Evolutionary conservation across 2,888 invertebrate species (phyloP).

Genomic region (Adineta ricciae): DNA sequence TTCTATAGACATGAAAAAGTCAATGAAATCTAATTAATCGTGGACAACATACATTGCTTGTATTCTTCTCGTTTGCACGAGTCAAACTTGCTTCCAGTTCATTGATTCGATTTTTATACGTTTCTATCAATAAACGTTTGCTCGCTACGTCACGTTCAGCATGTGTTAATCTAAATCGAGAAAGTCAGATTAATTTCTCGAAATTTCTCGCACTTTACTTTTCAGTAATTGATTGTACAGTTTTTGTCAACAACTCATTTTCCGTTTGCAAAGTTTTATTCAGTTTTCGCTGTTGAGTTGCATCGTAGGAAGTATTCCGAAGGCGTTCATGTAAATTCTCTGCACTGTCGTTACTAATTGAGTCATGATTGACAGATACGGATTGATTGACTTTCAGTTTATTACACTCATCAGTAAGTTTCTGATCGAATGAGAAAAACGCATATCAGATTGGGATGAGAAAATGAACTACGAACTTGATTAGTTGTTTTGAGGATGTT

Average conservation of each 20-base stretch:
- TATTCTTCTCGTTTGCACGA: neutral
- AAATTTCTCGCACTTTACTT: too few relatives aligned
- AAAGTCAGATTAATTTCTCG: too few relatives aligned
- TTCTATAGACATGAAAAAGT: neutral
- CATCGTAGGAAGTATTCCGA: slow-evolving; percentile 15
- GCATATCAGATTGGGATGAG: neutral
- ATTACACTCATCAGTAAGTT: neutral
- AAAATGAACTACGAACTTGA: neutral
- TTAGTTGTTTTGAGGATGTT: neutral
- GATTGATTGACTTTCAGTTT: neutral
- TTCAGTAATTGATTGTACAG: neutral
- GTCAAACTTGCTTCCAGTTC: neutral
- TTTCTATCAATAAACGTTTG: neutral
- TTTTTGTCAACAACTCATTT: neutral
- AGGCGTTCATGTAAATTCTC: slow-evolving; percentile 9
- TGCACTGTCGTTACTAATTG: neutral
- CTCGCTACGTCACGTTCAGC: neutral
- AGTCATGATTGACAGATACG: neutral
- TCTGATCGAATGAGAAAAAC: neutral
- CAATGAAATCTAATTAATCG: neutral
- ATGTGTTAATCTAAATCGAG: neutral
- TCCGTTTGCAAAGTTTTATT: slow-evolving; percentile 13
- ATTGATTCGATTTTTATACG: neutral
- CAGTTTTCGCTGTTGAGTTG: slow-evolving; percentile 3
- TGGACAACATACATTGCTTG: neutral